Percentiles rank a stretch among this genome's conserved stretches.
Conservation (phyloP, 2,797 vertebrate genomes). For the Melanotaenia maccullochi region DNA sequence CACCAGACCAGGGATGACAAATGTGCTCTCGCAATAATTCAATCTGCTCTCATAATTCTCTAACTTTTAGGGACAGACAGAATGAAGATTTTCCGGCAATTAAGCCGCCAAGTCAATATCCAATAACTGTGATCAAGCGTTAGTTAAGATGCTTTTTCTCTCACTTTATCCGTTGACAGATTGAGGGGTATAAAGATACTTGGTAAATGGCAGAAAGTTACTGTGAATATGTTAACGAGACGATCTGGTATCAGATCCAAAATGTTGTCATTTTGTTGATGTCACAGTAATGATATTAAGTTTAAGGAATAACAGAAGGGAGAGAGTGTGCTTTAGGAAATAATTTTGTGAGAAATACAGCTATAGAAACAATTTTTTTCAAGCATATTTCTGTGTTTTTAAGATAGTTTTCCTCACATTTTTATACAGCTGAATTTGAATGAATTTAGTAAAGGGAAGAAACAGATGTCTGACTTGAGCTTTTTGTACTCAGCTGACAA, state of each 20-base stretch:
- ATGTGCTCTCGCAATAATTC: conserved; percentile 89
- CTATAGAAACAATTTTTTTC: conserved; percentile 12
- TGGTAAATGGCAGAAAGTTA: conserved; percentile 82
- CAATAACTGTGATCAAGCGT: conserved; percentile 85
- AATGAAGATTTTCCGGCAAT: conserved; percentile 84
- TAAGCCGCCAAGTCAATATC: conserved; percentile 84
- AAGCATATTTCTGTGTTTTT: conserved; percentile 17
- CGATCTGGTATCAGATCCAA: conserved; percentile 73
- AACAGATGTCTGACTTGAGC: conserved; percentile 36
- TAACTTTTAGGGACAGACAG: conserved; percentile 87
- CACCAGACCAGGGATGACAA: conserved; percentile 87
- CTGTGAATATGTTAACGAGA: conserved; percentile 84
- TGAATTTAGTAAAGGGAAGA: conserved; percentile 44
- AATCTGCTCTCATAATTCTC: conserved; percentile 90
- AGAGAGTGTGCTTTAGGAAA: conserved; percentile 31
- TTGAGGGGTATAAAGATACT: conserved; percentile 84
- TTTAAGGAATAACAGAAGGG: conserved; percentile 54
- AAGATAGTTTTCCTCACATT: conserved; percentile 26
- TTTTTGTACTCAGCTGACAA: conserved; percentile 14
- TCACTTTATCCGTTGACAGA: conserved; percentile 83
- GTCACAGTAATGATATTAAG: conserved; percentile 63
- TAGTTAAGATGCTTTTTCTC: conserved; percentile 83
- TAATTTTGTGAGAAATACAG: conserved; percentile 19
- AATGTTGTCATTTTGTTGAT: conserved; percentile 72
- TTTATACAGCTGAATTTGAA: conserved; percentile 40